phyloP scores from a whole-genome alignment of 2,113 vertebrate species.

The Eolophus roseicapilla region DNA sequence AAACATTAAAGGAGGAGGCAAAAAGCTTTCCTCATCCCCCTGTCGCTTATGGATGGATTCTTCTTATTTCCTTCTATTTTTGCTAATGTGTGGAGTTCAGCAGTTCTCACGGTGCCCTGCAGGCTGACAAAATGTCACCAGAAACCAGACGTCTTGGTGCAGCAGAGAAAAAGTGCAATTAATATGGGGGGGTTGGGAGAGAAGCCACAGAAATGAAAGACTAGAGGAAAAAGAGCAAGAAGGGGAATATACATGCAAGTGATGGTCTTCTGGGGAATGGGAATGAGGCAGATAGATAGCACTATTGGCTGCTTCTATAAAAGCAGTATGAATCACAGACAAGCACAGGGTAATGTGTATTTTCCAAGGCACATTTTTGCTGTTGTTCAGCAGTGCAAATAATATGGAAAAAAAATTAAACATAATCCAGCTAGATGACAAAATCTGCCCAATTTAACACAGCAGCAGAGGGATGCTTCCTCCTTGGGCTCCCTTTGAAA shows the following conservation, averaged over 20 bases:
- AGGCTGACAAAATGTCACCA: background rate
- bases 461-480: background rate
- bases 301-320: background rate
- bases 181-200: accelerated
- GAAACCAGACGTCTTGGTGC: background rate
- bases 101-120: background rate
- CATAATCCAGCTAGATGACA: background rate
- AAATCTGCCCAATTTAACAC: background rate
- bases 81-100: background rate
- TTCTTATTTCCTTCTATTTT: background rate
- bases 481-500: background rate
- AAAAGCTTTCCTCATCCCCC: background rate
- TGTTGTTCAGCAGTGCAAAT: background rate
- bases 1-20: background rate
- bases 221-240: background rate
- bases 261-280: background rate
- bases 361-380: background rate
- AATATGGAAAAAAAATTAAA: background rate
- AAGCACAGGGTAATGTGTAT: background rate
- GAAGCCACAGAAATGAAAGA: background rate
- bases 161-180: background rate
- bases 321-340: background rate
- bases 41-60: background rate
- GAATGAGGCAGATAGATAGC: background rate
- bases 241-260: accelerated